Evolutionary conservation across 2,113 vertebrate species (phyloP).

Genomic region (Sebastes fasciatus): DNA sequence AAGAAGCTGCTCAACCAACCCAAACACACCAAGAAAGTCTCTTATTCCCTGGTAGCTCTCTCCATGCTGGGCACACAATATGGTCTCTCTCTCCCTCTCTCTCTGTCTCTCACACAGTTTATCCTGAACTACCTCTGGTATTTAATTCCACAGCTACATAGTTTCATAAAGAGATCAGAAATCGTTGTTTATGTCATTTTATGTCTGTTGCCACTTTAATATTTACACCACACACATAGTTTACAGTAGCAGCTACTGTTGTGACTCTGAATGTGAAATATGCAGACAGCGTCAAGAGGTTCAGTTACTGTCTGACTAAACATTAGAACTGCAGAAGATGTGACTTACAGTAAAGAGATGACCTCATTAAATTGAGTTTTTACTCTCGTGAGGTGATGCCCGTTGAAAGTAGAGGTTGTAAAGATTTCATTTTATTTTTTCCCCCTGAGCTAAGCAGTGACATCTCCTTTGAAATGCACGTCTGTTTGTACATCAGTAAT

Average conservation of each 20-base stretch:
- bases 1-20: not conserved
- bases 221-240: not conserved
- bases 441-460: not conserved
- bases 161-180: not conserved
- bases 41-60: not conserved
- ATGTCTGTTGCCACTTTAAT: not conserved
- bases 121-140: not conserved
- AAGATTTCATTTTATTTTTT: not conserved
- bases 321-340: not conserved
- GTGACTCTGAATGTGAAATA: constrained; percentile 16
- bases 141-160: not conserved
- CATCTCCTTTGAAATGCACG: not conserved
- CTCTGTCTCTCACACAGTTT: not conserved
- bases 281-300: constrained; percentile 21
- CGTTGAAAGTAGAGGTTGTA: not conserved
- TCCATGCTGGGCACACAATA: not conserved
- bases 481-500: not conserved
- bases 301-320: not conserved
- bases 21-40: not conserved
- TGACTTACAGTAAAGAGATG: not conserved
- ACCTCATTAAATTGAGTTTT: not conserved
- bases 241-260: not conserved
- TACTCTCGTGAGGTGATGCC: not conserved
- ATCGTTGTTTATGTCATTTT: not conserved
- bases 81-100: not conserved